Conservation (phyloP, 1,140 invertebrate species). For the Hypothenemus hampei region DNA sequence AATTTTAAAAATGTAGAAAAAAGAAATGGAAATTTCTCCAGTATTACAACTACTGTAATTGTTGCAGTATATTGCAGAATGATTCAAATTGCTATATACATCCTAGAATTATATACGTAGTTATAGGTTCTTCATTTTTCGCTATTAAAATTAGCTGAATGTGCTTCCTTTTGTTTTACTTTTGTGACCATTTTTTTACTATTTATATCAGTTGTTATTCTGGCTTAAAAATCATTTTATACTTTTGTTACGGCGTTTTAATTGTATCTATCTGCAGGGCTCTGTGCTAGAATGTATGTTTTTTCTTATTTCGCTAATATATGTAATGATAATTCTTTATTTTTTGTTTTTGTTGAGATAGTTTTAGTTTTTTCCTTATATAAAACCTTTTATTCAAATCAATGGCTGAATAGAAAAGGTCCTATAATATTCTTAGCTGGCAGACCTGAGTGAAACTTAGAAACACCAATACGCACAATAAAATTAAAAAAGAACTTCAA, state of each 20-base stretch:
- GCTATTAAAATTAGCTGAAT: slow-evolving; percentile 16
- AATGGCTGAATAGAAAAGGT: no score
- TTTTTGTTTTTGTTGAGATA: slow-evolving; percentile 15
- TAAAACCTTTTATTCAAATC: no score
- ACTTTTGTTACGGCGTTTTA: slow-evolving; percentile 20
- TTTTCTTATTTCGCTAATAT: slow-evolving; percentile 16
- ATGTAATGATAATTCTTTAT: no score
- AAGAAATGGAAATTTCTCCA: no score
- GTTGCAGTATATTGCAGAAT: no score
- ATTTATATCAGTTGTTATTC: slow-evolving; percentile 23
- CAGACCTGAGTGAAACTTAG: no score
- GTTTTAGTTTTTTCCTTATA: no score
- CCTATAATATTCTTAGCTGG: no score
- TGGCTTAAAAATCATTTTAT: slow-evolving; percentile 24
- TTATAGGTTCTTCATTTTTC: background rate
- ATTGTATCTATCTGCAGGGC: slow-evolving; percentile 13
- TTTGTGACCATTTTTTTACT: slow-evolving; percentile 19
- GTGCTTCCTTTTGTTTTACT: slow-evolving; percentile 24
- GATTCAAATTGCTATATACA: no score
- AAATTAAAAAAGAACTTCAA: no score
- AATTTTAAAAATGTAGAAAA: background rate
- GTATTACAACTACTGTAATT: no score
- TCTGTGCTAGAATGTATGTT: slow-evolving; percentile 19
- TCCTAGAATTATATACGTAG: background rate
- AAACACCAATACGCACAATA: no score